Conservation (phyloP, 2,797 vertebrate species). For the Pteronotus mesoamericanus region DNA sequence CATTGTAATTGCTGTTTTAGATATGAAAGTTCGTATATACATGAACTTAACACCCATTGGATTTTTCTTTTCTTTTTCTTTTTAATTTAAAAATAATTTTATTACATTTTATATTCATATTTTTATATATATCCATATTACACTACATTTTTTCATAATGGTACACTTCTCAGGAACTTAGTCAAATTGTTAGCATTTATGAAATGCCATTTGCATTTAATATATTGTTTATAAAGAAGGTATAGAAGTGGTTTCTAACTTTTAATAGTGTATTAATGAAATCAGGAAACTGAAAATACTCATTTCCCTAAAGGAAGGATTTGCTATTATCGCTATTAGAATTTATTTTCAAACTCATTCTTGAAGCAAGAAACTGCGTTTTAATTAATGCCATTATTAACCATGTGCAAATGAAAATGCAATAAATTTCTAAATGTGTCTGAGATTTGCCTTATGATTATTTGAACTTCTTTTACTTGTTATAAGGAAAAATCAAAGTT, state of each 20-base stretch:
- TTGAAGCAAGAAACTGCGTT: not conserved
- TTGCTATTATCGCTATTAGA: not conserved
- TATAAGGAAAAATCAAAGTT: not conserved
- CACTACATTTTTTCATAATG: not conserved
- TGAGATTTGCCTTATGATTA: not conserved
- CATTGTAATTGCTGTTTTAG: not conserved
- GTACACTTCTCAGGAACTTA: not conserved
- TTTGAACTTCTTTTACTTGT: not conserved
- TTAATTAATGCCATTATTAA: slow-evolving; percentile 38
- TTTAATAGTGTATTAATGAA: not conserved
- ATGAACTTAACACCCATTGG: not conserved
- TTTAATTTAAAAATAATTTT: not conserved
- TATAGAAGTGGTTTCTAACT: not conserved
- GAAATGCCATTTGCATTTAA: not conserved
- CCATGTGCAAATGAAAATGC: not conserved
- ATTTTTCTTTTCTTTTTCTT: not conserved
- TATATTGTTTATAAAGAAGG: not conserved
- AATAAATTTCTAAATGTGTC: not conserved
- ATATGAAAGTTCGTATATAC: not conserved
- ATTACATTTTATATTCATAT: not conserved
- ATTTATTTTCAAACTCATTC: slow-evolving; percentile 39
- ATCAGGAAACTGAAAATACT: not conserved
- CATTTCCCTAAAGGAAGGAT: not conserved
- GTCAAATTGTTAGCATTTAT: not conserved
- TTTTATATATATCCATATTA: not conserved